A percentile compares a stretch with the other conserved stretches of the same genome.
These are phyloP conservation scores for Cydia pomonella DNA, from an alignment of 1,140 invertebrate genomes.

Conservation along the genomic window DNA sequence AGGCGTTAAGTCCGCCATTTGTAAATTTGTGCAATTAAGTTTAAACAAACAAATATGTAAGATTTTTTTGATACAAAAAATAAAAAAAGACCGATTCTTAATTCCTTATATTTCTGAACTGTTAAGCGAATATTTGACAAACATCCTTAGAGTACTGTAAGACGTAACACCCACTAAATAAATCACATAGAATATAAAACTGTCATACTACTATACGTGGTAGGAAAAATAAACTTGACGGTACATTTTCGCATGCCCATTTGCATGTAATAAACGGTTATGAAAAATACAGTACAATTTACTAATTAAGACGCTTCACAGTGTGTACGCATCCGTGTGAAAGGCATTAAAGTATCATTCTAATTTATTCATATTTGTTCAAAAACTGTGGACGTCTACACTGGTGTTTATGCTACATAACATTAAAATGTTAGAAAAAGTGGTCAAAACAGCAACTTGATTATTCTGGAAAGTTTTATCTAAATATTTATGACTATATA, in stretches of 20 bases:
- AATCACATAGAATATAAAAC: background rate
- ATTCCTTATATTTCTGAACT: too few species aligned
- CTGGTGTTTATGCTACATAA: background rate
- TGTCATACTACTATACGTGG: background rate
- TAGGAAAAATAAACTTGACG: background rate
- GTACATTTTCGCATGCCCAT: background rate
- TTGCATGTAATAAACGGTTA: slow-evolving; percentile 1
- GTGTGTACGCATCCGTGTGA: slow-evolving; percentile 8
- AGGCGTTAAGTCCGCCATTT: too few species aligned
- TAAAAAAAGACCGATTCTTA: too few species aligned
- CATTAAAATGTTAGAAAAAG: too few species aligned
- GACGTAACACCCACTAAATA: background rate
- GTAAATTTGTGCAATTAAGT: too few species aligned
- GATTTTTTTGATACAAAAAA: too few species aligned
- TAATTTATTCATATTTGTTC: slow-evolving; percentile 16
- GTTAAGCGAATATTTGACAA: too few species aligned
- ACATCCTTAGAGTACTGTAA: too few species aligned
- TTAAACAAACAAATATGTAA: too few species aligned
- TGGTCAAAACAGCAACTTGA: too few species aligned
- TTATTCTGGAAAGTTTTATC: too few species aligned
- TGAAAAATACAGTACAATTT: slow-evolving; percentile 6
- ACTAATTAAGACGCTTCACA: background rate
- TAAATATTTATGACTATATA: too few species aligned
- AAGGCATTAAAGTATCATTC: slow-evolving; percentile 3
- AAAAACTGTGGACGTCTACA: background rate